Percentiles rank a stretch among this genome's conserved stretches.
phyloP scores from a whole-genome alignment of 2,797 vertebrate genomes.

The Argyrosomus regius region DNA sequence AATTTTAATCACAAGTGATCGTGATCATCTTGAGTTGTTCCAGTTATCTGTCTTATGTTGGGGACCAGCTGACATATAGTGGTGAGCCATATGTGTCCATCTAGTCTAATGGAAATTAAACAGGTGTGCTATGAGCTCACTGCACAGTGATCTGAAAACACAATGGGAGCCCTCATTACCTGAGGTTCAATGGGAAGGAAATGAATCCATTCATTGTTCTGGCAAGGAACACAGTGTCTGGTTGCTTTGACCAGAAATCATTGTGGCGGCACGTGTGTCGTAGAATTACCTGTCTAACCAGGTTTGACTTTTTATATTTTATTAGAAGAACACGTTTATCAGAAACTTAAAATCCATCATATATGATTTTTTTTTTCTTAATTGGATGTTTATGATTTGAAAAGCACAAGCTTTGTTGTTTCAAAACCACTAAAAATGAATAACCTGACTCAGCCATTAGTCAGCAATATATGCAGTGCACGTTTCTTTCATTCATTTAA shows the following conservation, averaged over 20 bases:
- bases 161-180: slow-evolving; percentile 55
- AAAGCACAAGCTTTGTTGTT: background rate
- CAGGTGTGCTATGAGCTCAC: slow-evolving; percentile 45
- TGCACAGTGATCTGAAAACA: slow-evolving; percentile 49
- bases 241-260: slow-evolving; percentile 56
- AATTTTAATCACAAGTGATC: background rate
- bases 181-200: slow-evolving; percentile 55
- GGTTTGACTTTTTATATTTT: slow-evolving; percentile 14
- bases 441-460: background rate
- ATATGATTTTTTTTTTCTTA: background rate
- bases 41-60: background rate
- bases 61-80: background rate
- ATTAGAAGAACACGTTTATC: too few species aligned
- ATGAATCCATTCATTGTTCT: slow-evolving; percentile 68
- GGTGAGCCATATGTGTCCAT: slow-evolving; percentile 10
- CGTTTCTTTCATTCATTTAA: background rate
- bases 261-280: slow-evolving; percentile 33
- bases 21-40: background rate
- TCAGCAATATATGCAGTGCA: background rate
- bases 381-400: background rate
- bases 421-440: background rate
- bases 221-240: slow-evolving; percentile 43
- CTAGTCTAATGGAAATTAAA: slow-evolving; percentile 24
- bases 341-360: too few species aligned
- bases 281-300: slow-evolving; percentile 56